Percentiles rank a stretch among this genome's conserved stretches.
Evolutionary conservation across 2,888 invertebrate genomes (phyloP).

Genomic region (Dynastes tityus): DNA sequence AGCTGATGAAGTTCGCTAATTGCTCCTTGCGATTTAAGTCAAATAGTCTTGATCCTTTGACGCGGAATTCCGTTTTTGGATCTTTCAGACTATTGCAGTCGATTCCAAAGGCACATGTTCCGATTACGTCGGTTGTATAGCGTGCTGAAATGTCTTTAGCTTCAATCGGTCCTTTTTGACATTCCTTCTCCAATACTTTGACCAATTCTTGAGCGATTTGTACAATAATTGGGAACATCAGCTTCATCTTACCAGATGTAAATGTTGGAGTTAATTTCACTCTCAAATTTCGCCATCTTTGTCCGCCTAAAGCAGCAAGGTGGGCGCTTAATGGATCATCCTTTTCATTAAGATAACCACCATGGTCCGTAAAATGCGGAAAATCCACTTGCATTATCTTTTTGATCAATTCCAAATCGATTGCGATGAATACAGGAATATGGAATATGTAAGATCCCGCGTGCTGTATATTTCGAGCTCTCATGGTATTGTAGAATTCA

Average conservation of each 20-base stretch:
- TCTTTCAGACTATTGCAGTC: conserved; percentile 57
- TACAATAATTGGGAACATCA: conserved; percentile 40
- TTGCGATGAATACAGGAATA: conserved; percentile 60
- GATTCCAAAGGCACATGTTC: conserved; percentile 45
- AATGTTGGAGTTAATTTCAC: conserved; percentile 51
- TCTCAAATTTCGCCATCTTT: conserved; percentile 68
- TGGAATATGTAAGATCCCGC: conserved; percentile 56
- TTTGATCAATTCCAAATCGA: conserved; percentile 63
- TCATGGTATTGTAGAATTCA: conserved; percentile 52
- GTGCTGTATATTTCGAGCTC: conserved; percentile 55
- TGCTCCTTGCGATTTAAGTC: neutral
- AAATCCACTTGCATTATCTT: conserved; percentile 64
- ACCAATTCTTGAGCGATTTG: conserved; percentile 15
- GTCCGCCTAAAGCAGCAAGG: conserved; percentile 60
- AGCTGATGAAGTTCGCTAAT: neutral
- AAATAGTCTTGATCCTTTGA: conserved; percentile 35
- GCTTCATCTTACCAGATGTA: conserved; percentile 42
- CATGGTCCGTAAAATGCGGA: conserved; percentile 62
- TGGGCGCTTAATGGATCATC: conserved; percentile 62
- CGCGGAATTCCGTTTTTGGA: conserved; percentile 47
- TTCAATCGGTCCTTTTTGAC: conserved; percentile 22
- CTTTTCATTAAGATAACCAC: conserved; percentile 60
- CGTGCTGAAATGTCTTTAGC: conserved; percentile 43
- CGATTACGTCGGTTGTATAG: conserved; percentile 50
- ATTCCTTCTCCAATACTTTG: conserved; percentile 7